Base-by-base conservation (phyloP, 2,888 invertebrate species). In the Acanthococcus lagerstroemiae region DNA sequence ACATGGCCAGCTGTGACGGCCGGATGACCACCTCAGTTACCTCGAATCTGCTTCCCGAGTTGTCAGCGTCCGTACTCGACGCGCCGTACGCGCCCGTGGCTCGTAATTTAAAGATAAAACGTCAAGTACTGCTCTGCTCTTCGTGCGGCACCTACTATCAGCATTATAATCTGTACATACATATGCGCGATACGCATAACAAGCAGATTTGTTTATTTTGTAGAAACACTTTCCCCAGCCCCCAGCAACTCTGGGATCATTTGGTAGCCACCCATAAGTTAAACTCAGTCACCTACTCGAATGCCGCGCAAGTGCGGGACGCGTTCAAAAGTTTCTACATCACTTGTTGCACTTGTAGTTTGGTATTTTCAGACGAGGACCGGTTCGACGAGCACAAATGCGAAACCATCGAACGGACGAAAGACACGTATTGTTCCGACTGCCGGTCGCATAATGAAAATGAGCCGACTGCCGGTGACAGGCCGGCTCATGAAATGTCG, bases 121-220 rank as follows among this genome's bases (percentile, higher is more conserved):
- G 86, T 50, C 87, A 88, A 75, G 87, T 88, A 68, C 90, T 87
- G 75, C 77, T 89, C 60, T 90, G 90, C 75, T 86, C 88, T 15
- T 86, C 87, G 0, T 90, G 90, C 75, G 86, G 85, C 52, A 88
- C 86, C 12, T 89, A 89, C 73, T 90, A 88, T 77, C 88, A 90
- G 76, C 87, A 88, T 73, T 90, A 89, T 88, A 88, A 89, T 77
- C 80, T 90, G 68, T 90, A 90, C 74, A 76, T 88, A 54, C 91
- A 91, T 72, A 90, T 90, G 84, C 81, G 87, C 63, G 88, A 90
- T 73, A 83, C 85, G 67, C 91, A 92, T 75, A 84, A 85, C 72
- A 82, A 88, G 63, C 87, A 86, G 74, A 86, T 90, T 71, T 92
- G 91, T 75, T 78, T 91, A 60, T 88, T 87, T 77, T 91, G 91